phyloP scores from a whole-genome alignment of 2,113 vertebrate species.

The Erythrocercus mccallii region DNA sequence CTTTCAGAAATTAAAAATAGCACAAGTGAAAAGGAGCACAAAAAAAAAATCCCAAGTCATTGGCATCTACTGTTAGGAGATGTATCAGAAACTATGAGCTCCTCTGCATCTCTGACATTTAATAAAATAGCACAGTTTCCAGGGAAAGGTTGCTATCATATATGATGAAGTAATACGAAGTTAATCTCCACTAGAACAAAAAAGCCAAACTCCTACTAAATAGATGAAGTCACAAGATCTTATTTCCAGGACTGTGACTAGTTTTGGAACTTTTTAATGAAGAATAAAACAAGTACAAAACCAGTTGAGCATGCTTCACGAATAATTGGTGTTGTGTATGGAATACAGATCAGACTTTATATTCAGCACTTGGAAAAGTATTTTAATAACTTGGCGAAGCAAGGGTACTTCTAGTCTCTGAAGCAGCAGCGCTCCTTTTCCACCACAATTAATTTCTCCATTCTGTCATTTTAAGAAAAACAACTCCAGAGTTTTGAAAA shows the following conservation, averaged over 20 bases:
- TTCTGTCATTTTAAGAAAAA: slow-evolving; percentile 12
- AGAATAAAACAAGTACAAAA: slow-evolving; percentile 31
- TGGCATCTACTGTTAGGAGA: neutral
- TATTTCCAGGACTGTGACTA: slow-evolving; percentile 15
- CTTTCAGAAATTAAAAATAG: neutral
- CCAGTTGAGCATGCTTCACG: neutral
- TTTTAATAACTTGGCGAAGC: slow-evolving; percentile 51
- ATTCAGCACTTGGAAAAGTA: slow-evolving; percentile 52
- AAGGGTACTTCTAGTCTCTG: slow-evolving; percentile 27
- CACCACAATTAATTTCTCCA: slow-evolving; percentile 32
- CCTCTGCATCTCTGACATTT: neutral
- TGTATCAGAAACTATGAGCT: neutral
- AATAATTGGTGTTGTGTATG: slow-evolving; percentile 38
- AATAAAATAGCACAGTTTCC: neutral
- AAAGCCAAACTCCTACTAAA: neutral
- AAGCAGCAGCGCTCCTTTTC: slow-evolving; percentile 17
- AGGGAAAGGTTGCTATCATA: neutral
- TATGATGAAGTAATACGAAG: neutral
- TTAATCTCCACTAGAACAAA: neutral
- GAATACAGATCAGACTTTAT: slow-evolving; percentile 43
- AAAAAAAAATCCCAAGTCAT: neutral
- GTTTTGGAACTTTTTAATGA: slow-evolving; percentile 35
- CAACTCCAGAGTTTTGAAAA: neutral
- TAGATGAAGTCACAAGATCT: slow-evolving; percentile 26
- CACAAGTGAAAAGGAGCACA: neutral